Conservation (phyloP, 2,113 vertebrate species). For the Corvus hawaiiensis region DNA sequence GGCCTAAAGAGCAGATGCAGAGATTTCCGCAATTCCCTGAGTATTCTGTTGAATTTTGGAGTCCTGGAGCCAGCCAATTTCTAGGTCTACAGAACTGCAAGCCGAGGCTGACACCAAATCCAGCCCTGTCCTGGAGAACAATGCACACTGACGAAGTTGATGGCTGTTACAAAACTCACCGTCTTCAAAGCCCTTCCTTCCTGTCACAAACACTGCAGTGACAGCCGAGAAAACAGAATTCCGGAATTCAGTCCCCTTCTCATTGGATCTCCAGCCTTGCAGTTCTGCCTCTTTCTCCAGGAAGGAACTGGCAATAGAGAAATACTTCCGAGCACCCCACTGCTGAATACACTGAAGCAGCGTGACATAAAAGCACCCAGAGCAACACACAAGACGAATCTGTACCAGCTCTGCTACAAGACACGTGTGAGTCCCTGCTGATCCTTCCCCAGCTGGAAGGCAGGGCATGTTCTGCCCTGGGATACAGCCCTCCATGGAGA, state of each 20-base stretch:
- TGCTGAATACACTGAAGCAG: background rate
- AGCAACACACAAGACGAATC: background rate
- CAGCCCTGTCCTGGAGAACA: background rate
- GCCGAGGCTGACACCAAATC: background rate
- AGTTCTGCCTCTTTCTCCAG: background rate
- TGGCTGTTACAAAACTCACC: background rate
- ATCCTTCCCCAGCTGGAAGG: background rate
- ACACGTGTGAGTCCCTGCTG: background rate
- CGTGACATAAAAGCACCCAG: background rate
- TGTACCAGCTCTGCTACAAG: background rate
- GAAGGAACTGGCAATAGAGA: background rate
- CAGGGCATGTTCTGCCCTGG: fast-evolving
- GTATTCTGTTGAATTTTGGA: background rate
- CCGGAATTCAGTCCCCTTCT: background rate
- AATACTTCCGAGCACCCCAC: background rate
- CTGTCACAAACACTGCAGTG: background rate
- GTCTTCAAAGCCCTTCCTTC: background rate
- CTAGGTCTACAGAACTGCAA: background rate
- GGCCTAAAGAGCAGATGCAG: fast-evolving
- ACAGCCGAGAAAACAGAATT: fast-evolving
- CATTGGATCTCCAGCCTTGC: background rate
- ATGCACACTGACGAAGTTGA: fast-evolving
- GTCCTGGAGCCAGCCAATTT: background rate
- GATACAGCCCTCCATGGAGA: background rate
- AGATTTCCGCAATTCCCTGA: background rate